These are phyloP conservation scores for Rotaria socialis DNA, from an alignment of 2,888 invertebrate genomes.

Conservation along the genomic window DNA sequence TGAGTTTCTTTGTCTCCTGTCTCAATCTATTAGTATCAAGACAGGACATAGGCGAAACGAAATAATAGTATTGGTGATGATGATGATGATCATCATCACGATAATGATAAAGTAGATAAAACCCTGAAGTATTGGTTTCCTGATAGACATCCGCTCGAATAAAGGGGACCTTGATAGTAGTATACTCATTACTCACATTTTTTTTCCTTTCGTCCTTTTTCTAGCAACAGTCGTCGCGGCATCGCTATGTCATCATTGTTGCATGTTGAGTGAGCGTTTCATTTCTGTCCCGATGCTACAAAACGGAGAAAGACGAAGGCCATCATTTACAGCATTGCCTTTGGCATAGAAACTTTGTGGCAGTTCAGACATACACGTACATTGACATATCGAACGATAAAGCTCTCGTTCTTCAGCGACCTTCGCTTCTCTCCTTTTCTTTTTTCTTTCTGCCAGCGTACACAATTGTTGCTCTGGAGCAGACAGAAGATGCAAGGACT, in stretches of 20 bases:
- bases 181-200: neutral
- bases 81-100: neutral
- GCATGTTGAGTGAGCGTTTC: neutral
- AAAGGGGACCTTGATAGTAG: neutral
- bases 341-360: neutral
- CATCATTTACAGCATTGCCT: neutral
- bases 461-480: neutral
- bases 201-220: neutral
- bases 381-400: neutral
- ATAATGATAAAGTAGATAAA: neutral
- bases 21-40: neutral
- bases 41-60: neutral
- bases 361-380: neutral
- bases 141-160: neutral
- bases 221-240: neutral
- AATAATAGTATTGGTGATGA: neutral
- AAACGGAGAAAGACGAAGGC: neutral
- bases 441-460: neutral
- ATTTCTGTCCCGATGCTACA: neutral
- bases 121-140: neutral
- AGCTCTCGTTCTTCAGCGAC: neutral
- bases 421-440: neutral
- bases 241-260: neutral
- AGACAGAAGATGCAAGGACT: neutral
- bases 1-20: neutral